Evolutionary conservation across 2,113 vertebrate genomes (phyloP), one percentile per base, ranked within the genome.

Genomic region (Alectura lathami): DNA sequence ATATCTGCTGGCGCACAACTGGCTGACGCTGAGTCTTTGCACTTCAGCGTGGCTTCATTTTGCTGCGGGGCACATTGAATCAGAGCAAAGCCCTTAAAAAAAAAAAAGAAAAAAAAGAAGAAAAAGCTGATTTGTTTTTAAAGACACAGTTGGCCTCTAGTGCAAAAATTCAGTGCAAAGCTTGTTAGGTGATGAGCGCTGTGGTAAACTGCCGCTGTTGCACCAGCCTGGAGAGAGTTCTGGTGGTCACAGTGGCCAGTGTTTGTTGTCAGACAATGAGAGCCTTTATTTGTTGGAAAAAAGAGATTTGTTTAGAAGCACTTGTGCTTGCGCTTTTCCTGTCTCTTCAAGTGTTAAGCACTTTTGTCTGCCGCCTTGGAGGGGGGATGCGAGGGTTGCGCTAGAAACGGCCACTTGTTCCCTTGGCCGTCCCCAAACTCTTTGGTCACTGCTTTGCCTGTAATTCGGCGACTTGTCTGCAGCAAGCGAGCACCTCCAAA

Each of bases 1-100:
- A 2, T 29, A 10, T 18, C 75, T 60, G 21, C 40, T 50, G 15
- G 29, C 74, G 13, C 12, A 1, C n/a, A 5, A 30, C 66, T 60
- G 57, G 47, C 0, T 51, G 21, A 36, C 34, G 8, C 5, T 0
- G 1, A 5, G 40, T 43, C 42, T 36, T 26, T 43, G 6, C 69
- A 32, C 2, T 1, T 2, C 2, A 63, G 9, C 12, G 3, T 3
- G 2, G 60, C 15, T 63, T 50, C 6, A 22, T 79, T 63, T 36
- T 43, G 54, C 57, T n/a, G 34, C 0, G 4, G 27, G 36, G 12
- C 21, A 11, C 30, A 45, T 74, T 2, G 3, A 29, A 10, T 22
- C 9, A 5, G 38, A 40, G 51, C 14, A n/a, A 56, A 56, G 54
- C 17, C 54, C 54, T 56, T 48, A 48, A 48, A 48, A 48, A 48